phyloP scores from a whole-genome alignment of 2,113 vertebrate species.

The Centropus unirufus region DNA sequence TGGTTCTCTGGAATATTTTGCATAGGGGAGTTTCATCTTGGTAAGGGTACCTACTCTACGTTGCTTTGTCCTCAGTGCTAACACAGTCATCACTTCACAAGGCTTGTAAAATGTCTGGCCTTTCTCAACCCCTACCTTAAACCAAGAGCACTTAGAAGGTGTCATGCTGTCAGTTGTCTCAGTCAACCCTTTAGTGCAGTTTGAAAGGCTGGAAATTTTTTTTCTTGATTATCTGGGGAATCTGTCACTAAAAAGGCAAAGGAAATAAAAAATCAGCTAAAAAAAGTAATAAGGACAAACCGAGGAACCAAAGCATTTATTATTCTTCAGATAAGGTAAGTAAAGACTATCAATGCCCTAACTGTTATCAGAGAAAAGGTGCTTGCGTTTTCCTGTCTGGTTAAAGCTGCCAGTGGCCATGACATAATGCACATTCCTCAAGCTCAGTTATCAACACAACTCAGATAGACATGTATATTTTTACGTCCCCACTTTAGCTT shows the following conservation, averaged over 20 bases:
- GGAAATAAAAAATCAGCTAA: neutral
- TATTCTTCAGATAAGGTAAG: constrained; percentile 45
- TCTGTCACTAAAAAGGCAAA: constrained; percentile 18
- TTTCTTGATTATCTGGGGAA: neutral
- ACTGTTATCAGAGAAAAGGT: constrained; percentile 27
- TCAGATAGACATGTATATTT: constrained; percentile 32
- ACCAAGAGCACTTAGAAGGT: neutral
- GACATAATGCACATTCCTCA: constrained; percentile 41
- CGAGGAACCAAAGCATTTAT: constrained; percentile 21
- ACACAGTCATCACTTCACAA: neutral
- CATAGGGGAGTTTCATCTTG: neutral
- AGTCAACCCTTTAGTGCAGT: neutral
- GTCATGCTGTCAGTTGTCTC: neutral
- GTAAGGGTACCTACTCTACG: neutral
- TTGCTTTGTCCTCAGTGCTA: neutral
- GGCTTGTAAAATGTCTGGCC: neutral
- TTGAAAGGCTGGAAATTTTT: neutral
- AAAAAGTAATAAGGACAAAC: constrained; percentile 27
- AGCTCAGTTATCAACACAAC: constrained; percentile 1
- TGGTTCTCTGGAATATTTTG: neutral
- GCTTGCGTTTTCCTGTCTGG: constrained; percentile 23
- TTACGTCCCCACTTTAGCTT: constrained; percentile 28
- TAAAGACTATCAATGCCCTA: neutral
- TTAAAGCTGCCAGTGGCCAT: constrained; percentile 43
- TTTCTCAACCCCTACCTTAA: neutral